Evolutionary conservation across 2,888 invertebrate genomes (phyloP).

Genomic region (Dryocosmus kuriphilus): DNA sequence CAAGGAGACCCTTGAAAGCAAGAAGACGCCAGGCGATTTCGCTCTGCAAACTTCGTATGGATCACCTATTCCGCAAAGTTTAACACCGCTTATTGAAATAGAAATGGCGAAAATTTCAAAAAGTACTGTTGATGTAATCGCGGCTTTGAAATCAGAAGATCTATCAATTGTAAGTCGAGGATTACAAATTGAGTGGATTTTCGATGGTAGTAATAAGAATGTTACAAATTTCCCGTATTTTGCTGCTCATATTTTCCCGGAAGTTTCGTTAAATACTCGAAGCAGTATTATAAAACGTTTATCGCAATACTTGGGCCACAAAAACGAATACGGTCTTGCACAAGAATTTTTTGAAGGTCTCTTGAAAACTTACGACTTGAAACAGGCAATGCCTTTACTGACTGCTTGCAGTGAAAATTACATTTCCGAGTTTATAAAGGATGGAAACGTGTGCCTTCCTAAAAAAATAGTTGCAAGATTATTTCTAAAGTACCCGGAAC

Average conservation of each 20-base stretch:
- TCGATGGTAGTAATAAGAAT: conserved; percentile 59
- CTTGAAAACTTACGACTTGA: conserved; percentile 55
- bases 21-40: conserved; percentile 30
- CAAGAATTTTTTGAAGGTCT: conserved; percentile 65
- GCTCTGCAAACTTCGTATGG: conserved; percentile 23
- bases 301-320: conserved; percentile 54
- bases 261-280: conserved; percentile 64
- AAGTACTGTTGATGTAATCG: conserved; percentile 57
- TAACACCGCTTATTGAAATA: conserved; percentile 62
- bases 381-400: conserved; percentile 64
- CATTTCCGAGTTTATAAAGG: conserved; percentile 52
- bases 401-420: conserved; percentile 66
- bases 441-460: conserved; percentile 54
- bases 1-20: conserved; percentile 39
- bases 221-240: conserved; percentile 65
- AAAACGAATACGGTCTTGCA: conserved; percentile 58
- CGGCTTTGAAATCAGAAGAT: conserved; percentile 70
- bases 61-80: conserved; percentile 52
- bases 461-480: conserved; percentile 50
- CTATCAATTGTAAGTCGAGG: conserved; percentile 63
- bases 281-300: conserved; percentile 64
- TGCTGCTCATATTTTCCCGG: conserved; percentile 61
- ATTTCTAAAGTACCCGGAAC: conserved; percentile 61
- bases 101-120: conserved; percentile 63
- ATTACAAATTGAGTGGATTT: conserved; percentile 67